A percentile compares a stretch with the other conserved stretches of the same genome.
Conservation (phyloP, 37 sponge, comb jelly and placozoan genomes). For the Beroe ovata region DNA sequence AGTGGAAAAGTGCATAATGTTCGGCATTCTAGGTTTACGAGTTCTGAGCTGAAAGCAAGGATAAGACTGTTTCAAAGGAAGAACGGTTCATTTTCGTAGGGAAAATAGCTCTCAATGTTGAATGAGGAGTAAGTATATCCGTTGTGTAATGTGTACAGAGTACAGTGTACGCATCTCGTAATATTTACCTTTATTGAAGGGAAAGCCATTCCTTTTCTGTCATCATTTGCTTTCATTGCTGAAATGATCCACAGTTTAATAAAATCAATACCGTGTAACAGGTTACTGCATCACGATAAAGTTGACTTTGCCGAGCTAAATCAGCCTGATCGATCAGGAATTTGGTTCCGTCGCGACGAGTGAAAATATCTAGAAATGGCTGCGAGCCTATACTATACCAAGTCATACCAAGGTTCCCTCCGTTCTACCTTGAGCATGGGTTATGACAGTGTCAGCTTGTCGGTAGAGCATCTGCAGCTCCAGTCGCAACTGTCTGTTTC, state of each 20-base stretch:
- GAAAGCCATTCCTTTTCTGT: conserved; percentile 62
- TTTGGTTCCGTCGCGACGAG: no score
- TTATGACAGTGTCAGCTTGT: conserved; percentile 41
- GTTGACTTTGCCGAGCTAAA: no score
- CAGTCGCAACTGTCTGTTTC: conserved; percentile 63
- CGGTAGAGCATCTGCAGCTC: conserved; percentile 49
- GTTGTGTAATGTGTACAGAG: no score
- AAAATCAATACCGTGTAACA: neutral
- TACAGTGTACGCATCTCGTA: no score
- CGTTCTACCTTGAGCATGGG: conserved; percentile 49
- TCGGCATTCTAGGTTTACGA: neutral
- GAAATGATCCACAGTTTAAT: neutral
- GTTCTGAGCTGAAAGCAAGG: neutral
- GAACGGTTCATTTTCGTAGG: no score
- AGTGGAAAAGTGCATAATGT: neutral
- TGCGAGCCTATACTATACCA: no score
- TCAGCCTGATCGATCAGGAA: no score
- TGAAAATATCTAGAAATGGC: no score
- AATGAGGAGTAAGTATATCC: no score
- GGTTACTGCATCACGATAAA: neutral
- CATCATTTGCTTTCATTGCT: conserved; percentile 50
- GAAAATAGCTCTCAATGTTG: no score
- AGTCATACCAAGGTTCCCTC: no score
- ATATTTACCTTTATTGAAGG: conserved; percentile 50
- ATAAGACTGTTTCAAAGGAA: no score